phyloP scores from a whole-genome alignment of 2,113 vertebrate genomes.

The Sakesphorus luctuosus region DNA sequence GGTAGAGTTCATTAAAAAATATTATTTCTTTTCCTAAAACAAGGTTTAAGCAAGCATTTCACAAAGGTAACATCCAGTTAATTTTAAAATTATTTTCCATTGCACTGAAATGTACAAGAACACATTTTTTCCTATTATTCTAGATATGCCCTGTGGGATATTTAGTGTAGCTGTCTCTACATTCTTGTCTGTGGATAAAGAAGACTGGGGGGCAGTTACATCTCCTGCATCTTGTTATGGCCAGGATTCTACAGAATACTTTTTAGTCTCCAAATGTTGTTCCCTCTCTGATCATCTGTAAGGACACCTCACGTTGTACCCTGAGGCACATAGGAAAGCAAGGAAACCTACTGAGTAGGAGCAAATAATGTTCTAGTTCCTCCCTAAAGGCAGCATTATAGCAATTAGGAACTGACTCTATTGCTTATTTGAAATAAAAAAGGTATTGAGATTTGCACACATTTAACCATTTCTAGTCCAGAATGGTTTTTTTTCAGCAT shows the following conservation, averaged over 20 bases:
- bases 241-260: not conserved
- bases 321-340: not conserved
- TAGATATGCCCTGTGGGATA: not conserved
- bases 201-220: not conserved
- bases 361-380: not conserved
- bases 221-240: not conserved
- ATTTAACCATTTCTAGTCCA: not conserved
- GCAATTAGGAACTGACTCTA: not conserved
- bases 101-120: not conserved
- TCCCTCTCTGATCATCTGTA: not conserved
- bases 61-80: not conserved
- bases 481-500: not conserved
- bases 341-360: not conserved
- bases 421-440: conserved; percentile 21
- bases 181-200: not conserved
- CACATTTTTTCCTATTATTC: not conserved
- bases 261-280: not conserved
- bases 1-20: not conserved
- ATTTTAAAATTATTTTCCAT: not conserved
- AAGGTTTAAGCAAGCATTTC: not conserved
- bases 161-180: not conserved
- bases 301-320: not conserved
- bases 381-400: not conserved
- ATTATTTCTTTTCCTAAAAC: not conserved
- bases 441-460: not conserved